phyloP scores from a whole-genome alignment of 2,113 vertebrate genomes.

The Isichthys henryi region DNA sequence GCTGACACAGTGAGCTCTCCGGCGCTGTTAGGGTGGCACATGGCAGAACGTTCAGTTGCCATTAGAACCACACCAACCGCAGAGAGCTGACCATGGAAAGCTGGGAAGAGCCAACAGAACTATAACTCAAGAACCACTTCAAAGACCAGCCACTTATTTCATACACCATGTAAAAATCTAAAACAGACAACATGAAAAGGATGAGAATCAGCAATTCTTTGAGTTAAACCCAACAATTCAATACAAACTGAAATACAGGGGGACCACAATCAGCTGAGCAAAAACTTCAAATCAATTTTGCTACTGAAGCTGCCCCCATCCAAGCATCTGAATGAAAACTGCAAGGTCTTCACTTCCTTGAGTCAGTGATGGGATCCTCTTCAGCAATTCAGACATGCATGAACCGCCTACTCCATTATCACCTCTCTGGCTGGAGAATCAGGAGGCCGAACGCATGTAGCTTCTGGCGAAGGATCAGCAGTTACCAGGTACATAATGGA shows the following conservation, averaged over 20 bases:
- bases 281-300: neutral
- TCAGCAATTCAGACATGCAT: neutral
- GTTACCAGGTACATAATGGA: neutral
- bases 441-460: neutral
- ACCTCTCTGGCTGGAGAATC: neutral
- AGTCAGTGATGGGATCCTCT: neutral
- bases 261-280: neutral
- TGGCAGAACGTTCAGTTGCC: neutral
- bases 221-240: neutral
- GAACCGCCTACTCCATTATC: neutral
- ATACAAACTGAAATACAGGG: neutral
- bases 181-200: neutral
- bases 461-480: neutral
- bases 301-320: neutral
- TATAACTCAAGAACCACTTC: neutral
- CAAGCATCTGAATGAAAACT: neutral
- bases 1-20: neutral
- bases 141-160: neutral
- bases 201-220: neutral
- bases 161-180: too few relatives aligned
- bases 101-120: neutral
- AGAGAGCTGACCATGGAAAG: neutral
- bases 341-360: neutral
- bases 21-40: neutral
- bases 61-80: neutral